A percentile compares a stretch with the other conserved stretches of the same genome.
phyloP scores from a whole-genome alignment of 2,113 vertebrate genomes.

The Labeo rohita region DNA sequence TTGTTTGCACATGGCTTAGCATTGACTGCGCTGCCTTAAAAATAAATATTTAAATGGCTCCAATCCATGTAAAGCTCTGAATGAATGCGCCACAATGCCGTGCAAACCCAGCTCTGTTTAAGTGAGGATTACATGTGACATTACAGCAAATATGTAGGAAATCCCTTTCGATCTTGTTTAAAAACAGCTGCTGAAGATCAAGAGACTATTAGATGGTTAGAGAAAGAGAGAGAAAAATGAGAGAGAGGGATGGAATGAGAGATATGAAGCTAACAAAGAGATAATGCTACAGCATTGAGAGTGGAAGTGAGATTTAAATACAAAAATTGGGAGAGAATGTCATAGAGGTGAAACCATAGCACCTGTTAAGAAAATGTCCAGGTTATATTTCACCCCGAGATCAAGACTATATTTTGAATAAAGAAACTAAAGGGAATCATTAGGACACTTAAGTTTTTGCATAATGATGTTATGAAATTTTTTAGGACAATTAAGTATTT shows the following conservation, averaged over 20 bases:
- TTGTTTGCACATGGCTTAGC: not conserved
- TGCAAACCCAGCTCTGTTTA: conserved; percentile 38
- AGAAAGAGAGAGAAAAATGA: not conserved
- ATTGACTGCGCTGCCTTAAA: conserved; percentile 10
- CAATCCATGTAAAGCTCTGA: conserved; percentile 22
- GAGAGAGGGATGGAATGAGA: not conserved
- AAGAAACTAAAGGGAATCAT: not conserved
- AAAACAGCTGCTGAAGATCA: conserved; percentile 47
- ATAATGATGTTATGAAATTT: not conserved
- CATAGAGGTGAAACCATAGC: not conserved
- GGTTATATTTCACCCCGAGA: not conserved
- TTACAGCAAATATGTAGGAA: conserved; percentile 45
- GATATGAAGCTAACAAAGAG: conserved; percentile 1
- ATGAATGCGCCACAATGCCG: conserved; percentile 3
- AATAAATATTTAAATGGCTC: conserved; percentile 39
- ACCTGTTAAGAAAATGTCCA: not conserved
- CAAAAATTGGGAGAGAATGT: not conserved
- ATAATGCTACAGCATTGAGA: not conserved
- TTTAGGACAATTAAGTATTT: not conserved
- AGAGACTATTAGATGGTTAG: not conserved
- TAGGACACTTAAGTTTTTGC: not conserved
- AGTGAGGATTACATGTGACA: conserved; percentile 38
- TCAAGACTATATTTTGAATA: not conserved
- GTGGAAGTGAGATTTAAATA: not conserved
- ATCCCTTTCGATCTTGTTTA: conserved; percentile 38